A percentile compares a stretch with the other conserved stretches of the same genome.
phyloP scores from a whole-genome alignment of 2,113 vertebrate species.

The Tenebrosternarchus preto region DNA sequence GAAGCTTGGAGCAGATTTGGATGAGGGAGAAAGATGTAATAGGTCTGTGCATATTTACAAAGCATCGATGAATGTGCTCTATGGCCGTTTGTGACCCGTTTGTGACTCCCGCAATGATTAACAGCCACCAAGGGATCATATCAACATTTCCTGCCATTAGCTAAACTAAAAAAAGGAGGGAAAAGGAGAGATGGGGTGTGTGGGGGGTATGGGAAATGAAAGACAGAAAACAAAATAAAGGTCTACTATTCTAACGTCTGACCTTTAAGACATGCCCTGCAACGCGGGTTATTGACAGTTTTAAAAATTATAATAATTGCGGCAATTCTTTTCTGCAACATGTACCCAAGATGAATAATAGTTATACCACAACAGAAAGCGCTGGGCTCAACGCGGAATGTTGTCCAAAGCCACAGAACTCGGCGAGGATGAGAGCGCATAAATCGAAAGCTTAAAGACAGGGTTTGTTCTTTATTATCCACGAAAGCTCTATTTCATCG shows the following conservation, averaged over 20 bases:
- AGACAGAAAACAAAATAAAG: slow-evolving; percentile 1
- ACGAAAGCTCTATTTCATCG: neutral
- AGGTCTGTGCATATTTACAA: neutral
- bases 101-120: slow-evolving; percentile 28
- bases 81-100: neutral
- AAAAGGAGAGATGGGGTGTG: neutral
- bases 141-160: slow-evolving; percentile 46
- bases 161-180: neutral
- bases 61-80: slow-evolving; percentile 7
- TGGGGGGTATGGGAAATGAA: slow-evolving; percentile 21
- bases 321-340: slow-evolving; percentile 67
- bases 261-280: slow-evolving; percentile 21
- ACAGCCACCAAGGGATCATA: slow-evolving; percentile 41
- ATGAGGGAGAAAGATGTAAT: too few relatives aligned
- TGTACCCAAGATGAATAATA: slow-evolving; percentile 58
- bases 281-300: slow-evolving; percentile 58
- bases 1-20: too few relatives aligned
- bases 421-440: slow-evolving; percentile 25
- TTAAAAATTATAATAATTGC: slow-evolving; percentile 64
- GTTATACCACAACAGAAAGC: slow-evolving; percentile 65
- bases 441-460: neutral
- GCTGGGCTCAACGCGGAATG: slow-evolving; percentile 56
- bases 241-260: too few relatives aligned
- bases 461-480: neutral
- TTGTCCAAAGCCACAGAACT: slow-evolving; percentile 48